phyloP scores from a whole-genome alignment of 2,888 invertebrate species.

The Drosophila limbata region DNA sequence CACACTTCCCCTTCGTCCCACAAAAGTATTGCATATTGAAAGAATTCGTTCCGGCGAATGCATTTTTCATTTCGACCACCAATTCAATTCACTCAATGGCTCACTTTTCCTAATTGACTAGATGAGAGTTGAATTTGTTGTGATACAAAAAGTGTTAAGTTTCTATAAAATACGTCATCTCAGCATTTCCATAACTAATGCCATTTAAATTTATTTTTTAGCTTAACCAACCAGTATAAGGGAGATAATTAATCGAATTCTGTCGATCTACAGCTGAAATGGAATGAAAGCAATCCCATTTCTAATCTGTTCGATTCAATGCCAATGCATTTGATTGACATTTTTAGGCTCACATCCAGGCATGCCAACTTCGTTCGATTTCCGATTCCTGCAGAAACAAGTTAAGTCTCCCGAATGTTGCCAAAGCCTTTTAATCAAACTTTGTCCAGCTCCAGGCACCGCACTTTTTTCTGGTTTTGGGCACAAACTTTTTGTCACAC shows the following conservation, averaged over 20 bases:
- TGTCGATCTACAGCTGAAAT: conserved; percentile 13
- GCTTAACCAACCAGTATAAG: background rate
- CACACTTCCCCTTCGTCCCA: background rate
- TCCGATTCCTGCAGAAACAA: conserved; percentile 3
- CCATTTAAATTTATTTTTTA: too few species aligned
- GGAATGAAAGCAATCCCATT: background rate
- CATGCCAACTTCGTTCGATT: conserved; percentile 4
- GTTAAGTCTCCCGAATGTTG: background rate
- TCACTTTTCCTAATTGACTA: too few species aligned
- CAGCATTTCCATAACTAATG: too few species aligned
- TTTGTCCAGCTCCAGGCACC: conserved; percentile 5
- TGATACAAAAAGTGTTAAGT: too few species aligned
- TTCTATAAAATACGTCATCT: too few species aligned
- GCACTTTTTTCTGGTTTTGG: conserved; percentile 30
- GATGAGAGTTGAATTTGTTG: too few species aligned
- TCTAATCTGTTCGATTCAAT: conserved; percentile 13
- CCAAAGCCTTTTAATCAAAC: conserved; percentile 49
- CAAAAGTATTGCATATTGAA: conserved; percentile 32
- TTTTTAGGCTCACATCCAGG: background rate
- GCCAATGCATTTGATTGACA: conserved; percentile 8
- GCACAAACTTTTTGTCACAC: conserved; percentile 24
- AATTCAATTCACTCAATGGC: too few species aligned
- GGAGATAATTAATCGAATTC: background rate
- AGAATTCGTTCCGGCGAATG: conserved; percentile 7
- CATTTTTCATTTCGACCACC: too few species aligned